Conservation (phyloP, 2,113 vertebrate species). For the Platanista minor region DNA sequence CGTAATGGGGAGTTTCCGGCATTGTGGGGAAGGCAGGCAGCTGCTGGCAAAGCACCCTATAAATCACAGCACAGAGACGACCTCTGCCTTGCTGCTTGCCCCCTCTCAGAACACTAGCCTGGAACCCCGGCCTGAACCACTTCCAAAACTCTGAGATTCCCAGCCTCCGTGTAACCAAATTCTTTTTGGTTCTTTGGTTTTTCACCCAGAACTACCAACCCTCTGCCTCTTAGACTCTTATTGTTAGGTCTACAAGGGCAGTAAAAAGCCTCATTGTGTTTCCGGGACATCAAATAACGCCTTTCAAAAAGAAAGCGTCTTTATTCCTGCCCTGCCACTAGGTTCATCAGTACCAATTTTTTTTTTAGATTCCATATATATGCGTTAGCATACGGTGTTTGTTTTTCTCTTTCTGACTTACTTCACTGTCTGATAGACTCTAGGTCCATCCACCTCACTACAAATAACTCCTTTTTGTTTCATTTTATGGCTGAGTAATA, state of each 20-base stretch:
- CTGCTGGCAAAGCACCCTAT: rapidly evolving
- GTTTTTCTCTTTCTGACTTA: too few relatives aligned
- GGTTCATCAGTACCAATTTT: too few relatives aligned
- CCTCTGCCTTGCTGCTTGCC: not conserved
- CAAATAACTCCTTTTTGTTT: too few relatives aligned
- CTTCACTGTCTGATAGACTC: too few relatives aligned
- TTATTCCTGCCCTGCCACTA: too few relatives aligned
- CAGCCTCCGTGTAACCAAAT: not conserved
- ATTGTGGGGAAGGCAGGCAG: not conserved
- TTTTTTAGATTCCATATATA: too few relatives aligned
- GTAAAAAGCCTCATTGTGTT: slow-evolving; percentile 57
- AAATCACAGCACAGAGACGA: not conserved
- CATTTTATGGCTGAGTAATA: too few relatives aligned
- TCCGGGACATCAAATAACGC: slow-evolving; percentile 41
- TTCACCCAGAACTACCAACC: not conserved
- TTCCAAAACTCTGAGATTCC: not conserved
- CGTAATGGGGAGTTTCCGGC: not conserved
- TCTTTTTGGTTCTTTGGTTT: not conserved
- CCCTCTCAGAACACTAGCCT: not conserved
- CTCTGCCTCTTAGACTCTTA: not conserved
- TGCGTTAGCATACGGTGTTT: too few relatives aligned
- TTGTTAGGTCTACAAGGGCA: not conserved
- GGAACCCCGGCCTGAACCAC: not conserved
- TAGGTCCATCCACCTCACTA: too few relatives aligned
- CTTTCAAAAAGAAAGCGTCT: slow-evolving; percentile 21